phyloP scores from a whole-genome alignment of 1,140 invertebrate species.

The Melipona quadrifasciata region DNA sequence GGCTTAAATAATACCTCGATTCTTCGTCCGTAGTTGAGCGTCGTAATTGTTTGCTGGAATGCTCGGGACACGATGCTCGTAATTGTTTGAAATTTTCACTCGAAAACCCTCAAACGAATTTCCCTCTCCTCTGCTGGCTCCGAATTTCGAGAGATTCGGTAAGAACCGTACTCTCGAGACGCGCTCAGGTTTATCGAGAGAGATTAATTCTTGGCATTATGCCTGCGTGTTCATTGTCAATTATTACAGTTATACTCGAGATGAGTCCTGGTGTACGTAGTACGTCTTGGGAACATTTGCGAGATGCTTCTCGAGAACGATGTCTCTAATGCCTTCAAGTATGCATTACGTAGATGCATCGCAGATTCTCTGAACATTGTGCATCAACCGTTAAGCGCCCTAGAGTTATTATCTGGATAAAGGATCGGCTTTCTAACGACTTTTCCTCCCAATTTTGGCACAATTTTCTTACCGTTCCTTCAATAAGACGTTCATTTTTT shows the following conservation, averaged over 20 bases:
- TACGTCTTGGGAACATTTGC: constrained; percentile 5
- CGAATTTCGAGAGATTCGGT: background rate
- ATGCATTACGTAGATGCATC: constrained; percentile 27
- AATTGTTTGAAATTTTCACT: background rate
- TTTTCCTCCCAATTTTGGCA: no score
- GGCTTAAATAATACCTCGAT: constrained; percentile 61
- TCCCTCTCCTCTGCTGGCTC: no score
- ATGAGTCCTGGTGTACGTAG: background rate
- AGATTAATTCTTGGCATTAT: constrained; percentile 36
- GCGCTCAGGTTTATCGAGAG: constrained; percentile 5
- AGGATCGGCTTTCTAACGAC: background rate
- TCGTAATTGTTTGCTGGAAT: background rate
- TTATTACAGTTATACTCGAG: constrained; percentile 19
- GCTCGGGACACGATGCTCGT: background rate
- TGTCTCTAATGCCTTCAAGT: constrained; percentile 35
- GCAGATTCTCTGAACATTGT: constrained; percentile 32
- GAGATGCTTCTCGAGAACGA: constrained; percentile 31
- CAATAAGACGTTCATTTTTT: no score
- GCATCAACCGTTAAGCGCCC: constrained; percentile 16
- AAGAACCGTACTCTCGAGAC: no score
- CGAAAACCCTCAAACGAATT: constrained; percentile 1
- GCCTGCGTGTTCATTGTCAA: constrained; percentile 25
- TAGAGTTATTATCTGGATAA: constrained; percentile 47
- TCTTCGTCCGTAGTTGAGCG: background rate
- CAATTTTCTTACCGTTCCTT: no score